Evolutionary conservation across 1,140 invertebrate species (phyloP), one percentile per base, ranked within the genome.

Genomic region (Euglossa dilemma): DNA sequence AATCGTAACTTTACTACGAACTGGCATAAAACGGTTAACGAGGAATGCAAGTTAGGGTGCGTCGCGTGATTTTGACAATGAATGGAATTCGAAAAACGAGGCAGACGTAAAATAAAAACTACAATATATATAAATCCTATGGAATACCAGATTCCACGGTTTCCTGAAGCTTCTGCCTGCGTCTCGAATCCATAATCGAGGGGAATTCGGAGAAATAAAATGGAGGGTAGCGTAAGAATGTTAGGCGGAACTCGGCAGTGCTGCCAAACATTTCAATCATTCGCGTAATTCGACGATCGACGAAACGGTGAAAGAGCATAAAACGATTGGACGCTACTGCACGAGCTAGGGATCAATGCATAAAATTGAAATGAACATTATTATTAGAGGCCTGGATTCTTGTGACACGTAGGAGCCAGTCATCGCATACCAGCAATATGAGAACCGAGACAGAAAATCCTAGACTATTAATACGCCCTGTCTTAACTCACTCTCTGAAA

Each of bases 351-450:
- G 45, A 56, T n/a, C n/a, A 61, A 75, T 75, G 43, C 72, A 20
- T 75, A 43, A 61, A 74, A 75, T 75, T 61, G 28, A 61, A 75
- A 75, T 25, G 72, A 47, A 61, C 56, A 56, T 75, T 47, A 75
- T 75, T 56, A 25, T 75, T 47, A 47, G n/a, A 47, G 20, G 56
- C 47, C 56, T 43, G 36, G 43, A 59, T 74, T 59, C 54, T 74
- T 74, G 72, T 43, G 12, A 56, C 56, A 59, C 9, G 43, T 9
- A 43, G 36, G 25, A 14, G 18, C n/a, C 56, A 18, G 72, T 11
- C 47, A 75, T 45, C 56, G 5, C 47, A 47, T 61, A 63, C 28
- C 61, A 20, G 8, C 18, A 52, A 52, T 12, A 20, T 8, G 16
- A 11, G 1, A 57, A 7, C 52, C 52, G 43, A 72, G 28, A 20